Conservation (phyloP, 2,113 vertebrate species). For the Pluvialis apricaria region DNA sequence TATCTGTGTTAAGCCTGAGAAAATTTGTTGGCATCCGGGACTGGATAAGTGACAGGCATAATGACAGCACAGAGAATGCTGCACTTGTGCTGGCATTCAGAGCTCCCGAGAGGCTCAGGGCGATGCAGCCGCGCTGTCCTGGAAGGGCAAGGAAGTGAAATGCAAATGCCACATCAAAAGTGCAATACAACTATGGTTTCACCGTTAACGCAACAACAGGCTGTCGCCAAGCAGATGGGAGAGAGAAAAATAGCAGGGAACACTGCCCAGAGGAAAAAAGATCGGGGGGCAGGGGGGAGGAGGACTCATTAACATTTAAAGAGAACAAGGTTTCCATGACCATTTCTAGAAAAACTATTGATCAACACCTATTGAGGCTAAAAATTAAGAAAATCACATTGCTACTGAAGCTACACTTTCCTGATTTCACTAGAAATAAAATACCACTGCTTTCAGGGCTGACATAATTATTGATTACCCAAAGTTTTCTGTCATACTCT, state of each 20-base stretch:
- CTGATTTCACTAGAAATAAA: not conserved
- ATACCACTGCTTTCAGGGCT: not conserved
- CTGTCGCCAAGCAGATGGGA: constrained; percentile 60
- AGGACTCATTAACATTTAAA: constrained; percentile 50
- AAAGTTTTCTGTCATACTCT: not conserved
- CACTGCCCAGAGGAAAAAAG: constrained; percentile 29
- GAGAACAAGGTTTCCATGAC: not conserved
- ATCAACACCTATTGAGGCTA: not conserved
- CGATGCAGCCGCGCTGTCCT: constrained; percentile 11
- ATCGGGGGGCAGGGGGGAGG: not conserved
- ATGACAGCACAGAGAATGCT: constrained; percentile 59
- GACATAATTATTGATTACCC: not conserved
- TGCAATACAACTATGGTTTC: not conserved
- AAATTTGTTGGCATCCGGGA: constrained; percentile 67
- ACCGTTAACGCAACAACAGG: constrained; percentile 17
- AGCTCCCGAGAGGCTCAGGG: constrained; percentile 33
- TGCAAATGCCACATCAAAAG: constrained; percentile 31
- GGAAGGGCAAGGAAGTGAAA: constrained; percentile 50
- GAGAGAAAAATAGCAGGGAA: constrained; percentile 59
- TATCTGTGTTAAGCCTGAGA: constrained; percentile 68
- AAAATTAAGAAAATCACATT: not conserved
- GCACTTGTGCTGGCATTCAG: constrained; percentile 63
- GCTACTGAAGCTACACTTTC: not conserved
- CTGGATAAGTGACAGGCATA: constrained; percentile 66
- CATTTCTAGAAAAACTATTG: constrained; percentile 3